These are phyloP conservation scores for Aporophyla nigra DNA, from an alignment of 2,888 invertebrate species.

Conservation along the genomic window DNA sequence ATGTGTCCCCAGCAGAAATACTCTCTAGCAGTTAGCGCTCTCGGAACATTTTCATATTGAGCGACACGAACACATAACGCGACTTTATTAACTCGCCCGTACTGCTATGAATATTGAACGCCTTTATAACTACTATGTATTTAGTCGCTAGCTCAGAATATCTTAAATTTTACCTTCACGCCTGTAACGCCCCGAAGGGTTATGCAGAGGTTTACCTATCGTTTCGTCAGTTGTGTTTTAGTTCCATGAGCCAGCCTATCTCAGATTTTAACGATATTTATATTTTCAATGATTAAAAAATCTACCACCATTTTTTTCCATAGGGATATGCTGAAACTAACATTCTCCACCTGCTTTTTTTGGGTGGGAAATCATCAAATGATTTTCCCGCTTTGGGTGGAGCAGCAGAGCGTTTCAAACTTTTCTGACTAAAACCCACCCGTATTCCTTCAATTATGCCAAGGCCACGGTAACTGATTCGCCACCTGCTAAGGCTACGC, in stretches of 20 bases:
- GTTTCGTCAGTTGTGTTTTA: too few species aligned
- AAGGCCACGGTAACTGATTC: too few species aligned
- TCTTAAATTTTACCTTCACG: not conserved
- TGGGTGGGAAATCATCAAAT: too few species aligned
- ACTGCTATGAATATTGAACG: slow-evolving; percentile 33
- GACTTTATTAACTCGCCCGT: slow-evolving; percentile 40
- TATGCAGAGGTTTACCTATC: not conserved
- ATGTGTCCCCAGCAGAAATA: slow-evolving; percentile 20
- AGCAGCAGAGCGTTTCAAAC: too few species aligned
- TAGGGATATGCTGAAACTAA: not conserved
- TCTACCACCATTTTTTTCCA: not conserved
- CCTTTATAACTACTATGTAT: slow-evolving; percentile 25
- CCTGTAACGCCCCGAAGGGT: not conserved
- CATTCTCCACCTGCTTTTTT: too few species aligned
- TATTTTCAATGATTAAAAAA: not conserved
- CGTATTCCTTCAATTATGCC: too few species aligned
- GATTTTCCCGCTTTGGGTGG: too few species aligned
- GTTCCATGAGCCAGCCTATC: not conserved
- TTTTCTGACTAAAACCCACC: too few species aligned
- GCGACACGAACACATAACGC: slow-evolving; percentile 25
- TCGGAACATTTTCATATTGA: slow-evolving; percentile 51
- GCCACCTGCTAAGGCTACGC: too few species aligned
- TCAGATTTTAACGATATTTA: not conserved
- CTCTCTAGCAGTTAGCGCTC: slow-evolving; percentile 21
- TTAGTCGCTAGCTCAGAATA: slow-evolving; percentile 5